Base-by-base conservation (phyloP, 2,113 vertebrate species). In the Bombycilla garrulus region DNA sequence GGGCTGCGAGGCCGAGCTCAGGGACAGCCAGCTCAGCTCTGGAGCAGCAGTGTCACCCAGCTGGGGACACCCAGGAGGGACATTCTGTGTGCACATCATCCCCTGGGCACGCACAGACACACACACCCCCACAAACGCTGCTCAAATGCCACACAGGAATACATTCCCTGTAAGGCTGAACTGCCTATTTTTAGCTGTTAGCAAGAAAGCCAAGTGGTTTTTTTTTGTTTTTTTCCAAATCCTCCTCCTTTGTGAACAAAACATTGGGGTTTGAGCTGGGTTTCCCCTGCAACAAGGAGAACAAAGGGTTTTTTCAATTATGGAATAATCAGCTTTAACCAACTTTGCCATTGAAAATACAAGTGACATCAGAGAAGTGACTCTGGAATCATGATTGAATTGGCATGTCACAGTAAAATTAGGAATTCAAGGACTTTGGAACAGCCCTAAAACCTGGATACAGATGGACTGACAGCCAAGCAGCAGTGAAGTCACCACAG, bases 141-240 rank as follows among this genome's bases (percentile, higher is more conserved):
- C 90, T 86, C 82, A 53, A 95, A 80, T 74, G 79, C 86, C 47
- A 72, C 90, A 50, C 31, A 69, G 72, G 53, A 92, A 95, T 10
- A 67, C 53, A 38, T 60, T 93, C 85, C 77, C 95, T 92, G n/a
- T 14, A 62, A 91, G 81, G 66, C 38, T 84, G 80, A 79, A 96
- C 60, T 47, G 88, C 72, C 53, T 78, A 77, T 95, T 94, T 95
- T 96, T 96, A 97, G 93, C 85, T 67, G 44, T 74, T 69, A 90
- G 73, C 79, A 79, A 91, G 91, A 82, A 91, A 77, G 90, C 72
- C 57, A 38, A 92, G 69, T 72, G 53, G 45, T 85, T 93, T 38
- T 38, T 38, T 38, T 38, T 38, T n/a, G n/a, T n/a, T 38, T 93
- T 42, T 92, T 92, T 86, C 82, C 82, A 95, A 95, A 77, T 62